These are phyloP conservation scores for Brachycybe producta DNA, from an alignment of 2,888 invertebrate species.

Conservation along the genomic window DNA sequence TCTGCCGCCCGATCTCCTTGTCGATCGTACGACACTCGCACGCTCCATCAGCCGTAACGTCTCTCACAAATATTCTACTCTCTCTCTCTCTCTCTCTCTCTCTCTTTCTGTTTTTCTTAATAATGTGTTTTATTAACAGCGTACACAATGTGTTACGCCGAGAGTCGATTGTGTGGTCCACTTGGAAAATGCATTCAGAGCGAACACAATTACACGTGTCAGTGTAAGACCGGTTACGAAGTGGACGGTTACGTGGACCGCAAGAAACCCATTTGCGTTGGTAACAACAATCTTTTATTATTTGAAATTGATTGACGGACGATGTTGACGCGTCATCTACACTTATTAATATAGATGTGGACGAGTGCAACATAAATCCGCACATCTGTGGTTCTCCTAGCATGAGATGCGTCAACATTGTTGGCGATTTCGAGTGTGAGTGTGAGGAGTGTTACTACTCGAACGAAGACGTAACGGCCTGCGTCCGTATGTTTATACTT, in stretches of 20 bases:
- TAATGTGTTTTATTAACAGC: too few relatives aligned
- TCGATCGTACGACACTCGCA: too few relatives aligned
- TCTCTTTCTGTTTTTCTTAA: too few relatives aligned
- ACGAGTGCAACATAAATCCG: neutral
- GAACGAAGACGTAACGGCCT: neutral
- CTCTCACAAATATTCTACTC: too few relatives aligned
- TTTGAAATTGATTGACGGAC: neutral
- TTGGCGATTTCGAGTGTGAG: slow-evolving; percentile 6
- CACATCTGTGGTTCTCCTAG: neutral
- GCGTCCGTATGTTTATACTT: slow-evolving; percentile 1
- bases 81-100: too few relatives aligned
- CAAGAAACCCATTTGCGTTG: slow-evolving; percentile 6
- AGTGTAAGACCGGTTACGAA: neutral
- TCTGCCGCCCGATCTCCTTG: too few relatives aligned
- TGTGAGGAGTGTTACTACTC: slow-evolving; percentile 4
- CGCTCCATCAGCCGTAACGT: too few relatives aligned
- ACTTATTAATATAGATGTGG: neutral
- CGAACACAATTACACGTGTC: neutral
- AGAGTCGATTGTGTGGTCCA: slow-evolving; percentile 6
- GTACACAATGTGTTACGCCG: too few relatives aligned
- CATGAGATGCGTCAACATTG: neutral
- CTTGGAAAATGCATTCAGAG: neutral
- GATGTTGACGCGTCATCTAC: neutral
- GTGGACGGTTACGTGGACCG: neutral
- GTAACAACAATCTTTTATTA: slow-evolving; percentile 1